phyloP scores from a whole-genome alignment of 1,140 invertebrate species.

The Caenorhabditis remanei region DNA sequence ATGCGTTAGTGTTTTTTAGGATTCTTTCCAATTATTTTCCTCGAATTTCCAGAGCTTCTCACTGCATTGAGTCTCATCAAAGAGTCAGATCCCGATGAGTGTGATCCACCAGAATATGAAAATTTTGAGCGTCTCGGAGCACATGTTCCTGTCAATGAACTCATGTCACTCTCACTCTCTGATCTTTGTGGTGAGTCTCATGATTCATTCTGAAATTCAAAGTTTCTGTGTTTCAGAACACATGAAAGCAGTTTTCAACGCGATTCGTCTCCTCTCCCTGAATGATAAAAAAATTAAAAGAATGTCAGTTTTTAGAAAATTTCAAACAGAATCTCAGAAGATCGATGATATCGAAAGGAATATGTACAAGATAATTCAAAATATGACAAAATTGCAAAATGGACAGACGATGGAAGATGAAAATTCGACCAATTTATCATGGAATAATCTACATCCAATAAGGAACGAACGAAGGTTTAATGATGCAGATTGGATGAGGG shows the following conservation, averaged over 20 bases:
- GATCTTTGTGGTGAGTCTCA: not conserved
- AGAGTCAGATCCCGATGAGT: not conserved
- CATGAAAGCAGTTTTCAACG: conserved; percentile 38
- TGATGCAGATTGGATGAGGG: conserved; percentile 39
- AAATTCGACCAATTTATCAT: not conserved
- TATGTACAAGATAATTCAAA: not conserved
- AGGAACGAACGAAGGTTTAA: not conserved
- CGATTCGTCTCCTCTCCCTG: not conserved
- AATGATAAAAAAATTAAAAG: not conserved
- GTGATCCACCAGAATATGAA: not conserved
- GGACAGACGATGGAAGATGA: not conserved
- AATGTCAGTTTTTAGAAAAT: not conserved
- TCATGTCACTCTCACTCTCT: not conserved
- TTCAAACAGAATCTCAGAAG: not conserved
- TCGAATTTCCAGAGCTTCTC: not conserved
- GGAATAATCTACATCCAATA: not conserved
- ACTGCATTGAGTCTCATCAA: not conserved
- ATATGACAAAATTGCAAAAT: not conserved
- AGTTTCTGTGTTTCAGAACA: not conserved
- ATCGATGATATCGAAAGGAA: not conserved
- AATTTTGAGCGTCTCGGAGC: conserved; percentile 32
- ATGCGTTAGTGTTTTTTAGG: not conserved
- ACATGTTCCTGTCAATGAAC: not conserved
- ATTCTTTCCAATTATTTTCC: not conserved
- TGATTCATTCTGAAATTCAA: no score